Base-by-base conservation (phyloP, 2,888 invertebrate genomes). In the Choreutis nemorana region DNA sequence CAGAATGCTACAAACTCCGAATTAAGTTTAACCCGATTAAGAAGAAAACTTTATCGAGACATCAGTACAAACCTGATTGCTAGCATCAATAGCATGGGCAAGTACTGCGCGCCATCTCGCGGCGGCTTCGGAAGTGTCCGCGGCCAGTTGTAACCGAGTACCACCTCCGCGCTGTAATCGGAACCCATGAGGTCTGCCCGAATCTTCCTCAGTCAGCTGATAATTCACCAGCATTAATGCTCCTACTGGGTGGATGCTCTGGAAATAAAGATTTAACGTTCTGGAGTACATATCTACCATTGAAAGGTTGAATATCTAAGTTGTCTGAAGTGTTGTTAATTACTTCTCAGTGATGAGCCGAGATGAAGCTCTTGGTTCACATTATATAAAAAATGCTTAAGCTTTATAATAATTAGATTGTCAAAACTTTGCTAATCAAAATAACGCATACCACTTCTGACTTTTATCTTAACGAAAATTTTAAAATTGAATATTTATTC, bases 171-270 rank as follows among this genome's bases (percentile, higher is more conserved):
- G 85, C 51, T 84, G 84, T 39, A 90, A 75, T 40, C 86, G 81
- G 50, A 91, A 89, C 33, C 87, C 86, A 56, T 88, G 85, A 3
- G 85, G 79, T 37, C 84, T 81, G n/a, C 83, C 87, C 7, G 72
- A 79, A 13, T 85, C 84, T 36, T 86, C 89, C 25, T 86, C 83
- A 3, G 75, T 71, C 5, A 94, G 84, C 35, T 86, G 86, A 63
- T 93, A 94, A 58, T 92, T 91, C 23, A 89, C 85, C 37, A 95
- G 81, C 82, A 92, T 90, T 40, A 94, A 83, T 9, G 94, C 94
- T 37, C 95, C 95, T 23, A 94, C 88, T 32, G 94, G 94, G 62
- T 91, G 91, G 35, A 87, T 85, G 54, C 91, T 91, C 92, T 90
- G 54, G 7, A 55, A 58, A n/a, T 13, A 11, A 23, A 23, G 23